Evolutionary conservation across 2,113 vertebrate genomes (phyloP), one percentile per base, ranked within the genome.

Genomic region (Penelope pileata): DNA sequence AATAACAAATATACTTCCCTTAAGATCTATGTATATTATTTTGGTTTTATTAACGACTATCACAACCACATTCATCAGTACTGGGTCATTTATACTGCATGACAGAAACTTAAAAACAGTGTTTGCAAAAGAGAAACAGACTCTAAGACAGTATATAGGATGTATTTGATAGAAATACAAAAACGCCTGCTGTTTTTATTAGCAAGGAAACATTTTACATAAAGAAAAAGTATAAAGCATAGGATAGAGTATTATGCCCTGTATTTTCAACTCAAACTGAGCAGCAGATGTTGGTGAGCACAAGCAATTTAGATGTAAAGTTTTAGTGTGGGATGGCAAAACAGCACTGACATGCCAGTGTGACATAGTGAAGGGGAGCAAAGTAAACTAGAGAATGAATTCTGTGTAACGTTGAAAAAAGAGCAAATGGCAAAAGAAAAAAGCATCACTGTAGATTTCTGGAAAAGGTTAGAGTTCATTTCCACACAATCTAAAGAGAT

Each of bases 81-180:
- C 1, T 0, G 6, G 12, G 7, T 74, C 34, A 23, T 43, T 45
- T 27, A 40, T 8, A 12, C 7, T 3, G 0, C 1, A 0, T 27
- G 30, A 88, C 5, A 73, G 30, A 69, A 88, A 66, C 69, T 40
- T 80, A 40, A 6, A 83, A 88, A 60, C 10, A 1, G 5, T 53
- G 11, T 51, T 68, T 80, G 26, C 29, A 76, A 88, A 59, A 88
- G 4, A 76, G 12, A 76, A 93, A 68, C 1, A 56, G 40, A 66
- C 77, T 86, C 30, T 58, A 60, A 56, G 22, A 53, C 7, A 3
- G 0, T 22, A 21, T 23, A 51, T 1, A 0, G 8, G 6, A 80
- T 86, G 83, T 24, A 58, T 24, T 43, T n/a, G n/a, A n/a, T n/a
- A n/a, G n/a, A 88, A 88, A 90, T 14, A 73, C 5, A 32, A 59